Evolutionary conservation across 2,888 invertebrate species (phyloP).

Genomic region (Archips xylosteana): DNA sequence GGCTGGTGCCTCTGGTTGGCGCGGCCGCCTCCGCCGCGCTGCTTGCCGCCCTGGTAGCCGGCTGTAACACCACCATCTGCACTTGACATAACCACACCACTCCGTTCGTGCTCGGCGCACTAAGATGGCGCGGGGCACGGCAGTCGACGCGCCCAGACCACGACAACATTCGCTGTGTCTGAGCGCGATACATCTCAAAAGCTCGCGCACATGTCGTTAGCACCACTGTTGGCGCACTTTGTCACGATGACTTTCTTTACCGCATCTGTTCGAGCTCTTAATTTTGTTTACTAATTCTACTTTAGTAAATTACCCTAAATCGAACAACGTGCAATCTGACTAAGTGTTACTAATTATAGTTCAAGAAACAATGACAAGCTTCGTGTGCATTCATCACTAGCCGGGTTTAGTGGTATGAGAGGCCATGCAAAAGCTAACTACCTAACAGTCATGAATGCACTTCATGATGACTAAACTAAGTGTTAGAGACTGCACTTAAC

Average conservation of each 20-base stretch:
- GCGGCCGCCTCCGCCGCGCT: slow-evolving; percentile 91
- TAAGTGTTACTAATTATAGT: slow-evolving; percentile 22
- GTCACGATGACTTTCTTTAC: slow-evolving; percentile 17
- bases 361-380: slow-evolving; percentile 27
- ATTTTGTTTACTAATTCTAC: slow-evolving; percentile 15
- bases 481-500: slow-evolving; percentile 22
- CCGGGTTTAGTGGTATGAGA: slow-evolving; percentile 16
- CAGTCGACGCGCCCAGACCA: slow-evolving; percentile 34
- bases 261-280: slow-evolving; percentile 41
- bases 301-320: slow-evolving; percentile 14
- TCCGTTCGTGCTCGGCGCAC: slow-evolving; percentile 36
- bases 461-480: slow-evolving; percentile 12
- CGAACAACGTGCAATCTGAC: slow-evolving; percentile 36
- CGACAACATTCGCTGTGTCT: slow-evolving; percentile 14
- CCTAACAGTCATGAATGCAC: slow-evolving; percentile 29
- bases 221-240: slow-evolving; percentile 43
- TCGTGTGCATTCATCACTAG: slow-evolving; percentile 36
- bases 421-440: slow-evolving; percentile 38
- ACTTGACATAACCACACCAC: slow-evolving; percentile 47
- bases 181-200: slow-evolving; percentile 18
- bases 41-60: slow-evolving; percentile 93
- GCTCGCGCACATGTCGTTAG: slow-evolving; percentile 38
- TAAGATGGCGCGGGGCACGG: not conserved
- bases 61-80: slow-evolving; percentile 71
- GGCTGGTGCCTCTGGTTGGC: slow-evolving; percentile 96